Evolutionary conservation across 1,140 invertebrate species (phyloP), one percentile per base, ranked within the genome.

Genomic region (Armadillidium nasatum): DNA sequence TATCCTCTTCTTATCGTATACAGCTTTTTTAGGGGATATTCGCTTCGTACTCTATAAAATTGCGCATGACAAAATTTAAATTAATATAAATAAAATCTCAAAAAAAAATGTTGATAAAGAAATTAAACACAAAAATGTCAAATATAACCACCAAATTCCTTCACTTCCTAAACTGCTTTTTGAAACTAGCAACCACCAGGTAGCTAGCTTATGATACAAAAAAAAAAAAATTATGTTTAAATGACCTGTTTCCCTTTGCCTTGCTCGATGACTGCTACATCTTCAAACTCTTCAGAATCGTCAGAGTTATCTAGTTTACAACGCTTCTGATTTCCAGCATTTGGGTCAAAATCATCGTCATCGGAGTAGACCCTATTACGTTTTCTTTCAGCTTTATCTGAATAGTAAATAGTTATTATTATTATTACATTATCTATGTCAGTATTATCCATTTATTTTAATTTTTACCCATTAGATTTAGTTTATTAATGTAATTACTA

Each of bases 1-100:
- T 4, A 95, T 89, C 83, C 93, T 90, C 74, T 93, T 86, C 73
- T 79, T 79, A 60, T 75, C 78, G 66, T 81, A 81, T 15, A 73
- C 70, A n/a, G 50, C 7, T 60, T 60, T 60, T 19, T 60, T 60
- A 15, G 50, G 50, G 4, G 50, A 60, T 19, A 60, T 13, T 60
- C 50, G 11, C 7, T 60, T 60, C 11, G 11, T 7, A 7, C 2
- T 60, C 50, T 60, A n/a, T n/a, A 19, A 15, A 60, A 33, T 33
- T 33, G 33, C 33, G 33, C 33, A 33, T 33, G 6, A 33, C 33
- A 33, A 33, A 33, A 33, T 33, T 33, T 33, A 33, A 33, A 33
- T 33, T 33, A 33, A 33, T 3, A 33, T 33, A 33, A 33, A 33
- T 33, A 44, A n/a, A 72, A 43, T 44, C 6, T 33, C 6, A 33